These are phyloP conservation scores for Lutjanus campechanus DNA, from an alignment of 2,797 vertebrate species.

Conservation along the genomic window DNA sequence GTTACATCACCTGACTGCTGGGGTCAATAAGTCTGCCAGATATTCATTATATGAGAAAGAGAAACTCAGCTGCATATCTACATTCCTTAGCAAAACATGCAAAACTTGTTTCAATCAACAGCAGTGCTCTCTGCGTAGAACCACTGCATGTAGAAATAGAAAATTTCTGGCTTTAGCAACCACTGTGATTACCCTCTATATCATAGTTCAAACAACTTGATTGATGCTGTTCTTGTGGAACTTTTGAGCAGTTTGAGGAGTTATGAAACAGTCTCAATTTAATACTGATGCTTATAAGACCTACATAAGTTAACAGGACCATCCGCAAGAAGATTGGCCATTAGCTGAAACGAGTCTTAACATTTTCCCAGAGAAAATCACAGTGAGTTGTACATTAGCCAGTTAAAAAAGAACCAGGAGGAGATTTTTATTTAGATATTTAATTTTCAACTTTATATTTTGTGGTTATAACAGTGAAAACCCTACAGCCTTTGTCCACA, in stretches of 20 bases:
- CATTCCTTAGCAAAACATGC: conserved; percentile 1
- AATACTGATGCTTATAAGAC: too few relatives aligned
- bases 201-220: neutral
- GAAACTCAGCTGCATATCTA: conserved; percentile 6
- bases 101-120: conserved; percentile 11
- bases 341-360: too few relatives aligned
- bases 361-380: too few relatives aligned
- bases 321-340: too few relatives aligned
- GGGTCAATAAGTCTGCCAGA: neutral
- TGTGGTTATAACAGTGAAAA: too few relatives aligned
- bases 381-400: too few relatives aligned
- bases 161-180: neutral
- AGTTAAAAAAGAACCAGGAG: too few relatives aligned
- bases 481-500: too few relatives aligned
- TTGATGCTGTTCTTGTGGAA: neutral
- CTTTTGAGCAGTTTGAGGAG: neutral
- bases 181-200: neutral
- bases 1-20: neutral
- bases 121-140: neutral
- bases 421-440: too few relatives aligned
- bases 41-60: neutral
- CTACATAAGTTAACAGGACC: too few relatives aligned
- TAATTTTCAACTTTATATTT: too few relatives aligned
- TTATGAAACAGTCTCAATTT: too few relatives aligned
- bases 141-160: neutral